Base-by-base conservation (phyloP, 2,888 invertebrate genomes). In the Phengaris arion region DNA sequence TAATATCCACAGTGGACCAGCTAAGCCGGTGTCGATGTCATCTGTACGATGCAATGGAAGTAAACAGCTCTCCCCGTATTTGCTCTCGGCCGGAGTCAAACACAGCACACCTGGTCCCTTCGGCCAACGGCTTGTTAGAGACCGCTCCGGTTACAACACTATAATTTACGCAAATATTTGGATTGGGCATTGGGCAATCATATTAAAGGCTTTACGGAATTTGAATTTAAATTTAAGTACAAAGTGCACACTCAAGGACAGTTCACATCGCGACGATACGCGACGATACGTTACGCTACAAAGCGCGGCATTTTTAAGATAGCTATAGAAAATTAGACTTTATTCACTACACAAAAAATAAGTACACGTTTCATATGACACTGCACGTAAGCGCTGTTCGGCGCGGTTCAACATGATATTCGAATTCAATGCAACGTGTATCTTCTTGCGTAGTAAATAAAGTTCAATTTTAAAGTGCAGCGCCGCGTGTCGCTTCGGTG, bases 11-110 rank as follows among this genome's bases (percentile, higher is more conserved):
- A 64, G 64, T 45, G 12, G 64, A 64, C 9, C 12, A 48, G 10
- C 52, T 52, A 9, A 12, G 64, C 8, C 64, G 35, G 64, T 35
- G 64, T 64, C 35, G 64, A 64, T 64, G 64, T 64, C 64, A 10
- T 52, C 48, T 48, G 48, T 59, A 4, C 4, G 64, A 64, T 64
- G 64, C 64, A 64, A 64, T 59, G 59, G 64, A 35, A 2, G 35
- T 15, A 64, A 64, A 64, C 35, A 64, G 64, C 64, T 45, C 64
- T 64, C 12, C 64, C 35, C 64, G 64, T 64, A 64, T 64, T 64
- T 64, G 52, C 52, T 35, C 35, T 35, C 52, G 59, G 9, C 22
- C 59, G 22, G 35, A 3, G 59, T 10, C 35, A 64, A 64, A 64
- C 64, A 64, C 45, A 13, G 6, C 64, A 12, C 64, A 64, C 64